Base-by-base conservation (phyloP, 2,113 vertebrate genomes). In the Numida meleagris region DNA sequence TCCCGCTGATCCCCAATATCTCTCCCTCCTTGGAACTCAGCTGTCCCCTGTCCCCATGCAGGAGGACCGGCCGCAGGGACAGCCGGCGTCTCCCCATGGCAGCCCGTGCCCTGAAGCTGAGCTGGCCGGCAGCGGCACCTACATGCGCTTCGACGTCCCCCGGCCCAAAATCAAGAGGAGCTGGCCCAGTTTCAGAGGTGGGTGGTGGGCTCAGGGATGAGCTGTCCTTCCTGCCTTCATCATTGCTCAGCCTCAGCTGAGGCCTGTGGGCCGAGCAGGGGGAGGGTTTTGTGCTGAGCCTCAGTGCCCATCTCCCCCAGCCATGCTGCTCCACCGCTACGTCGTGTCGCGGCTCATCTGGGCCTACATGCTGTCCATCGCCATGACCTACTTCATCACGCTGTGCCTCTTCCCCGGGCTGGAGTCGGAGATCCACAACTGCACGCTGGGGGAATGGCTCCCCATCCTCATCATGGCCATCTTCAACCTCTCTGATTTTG, bases 401-500 rank as follows among this genome's bases (percentile, higher is more conserved):
- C 98, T 99, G 94, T 99, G 99, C 97, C 98, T 99, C 83, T 99
- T 99, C 51, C 99, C 99, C 0, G 99, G 99, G 14, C 98, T 99
- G 91, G 99, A 99, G 97, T 99, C 99, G 0, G 99, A 99, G 97
- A 99, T 99, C 94, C 98, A 98, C 46, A 99, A 99, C 96, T 96
- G 89, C 50, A 98, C 97, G 2, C 96, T 99, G 45, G 99, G 99
- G 34, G 99, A 99, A 58, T 99, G 99, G 99, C 98, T 99, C 55
- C 99, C 99, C 87, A 99, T 99, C 89, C 98, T 99, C 88, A 98
- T 99, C 98, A 99, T 99, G 99, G 99, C 99, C n/a, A 98, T 99
- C 71, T 99, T 99, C 98, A 99, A 99, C 98, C 99, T 99, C 95
- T 99, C 99, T 0, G 99, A 99, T 96, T 99, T 99, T 13, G 99